Percentiles rank a stretch among this genome's conserved stretches.
These are phyloP conservation scores for Xestoiulus laeticollis DNA, from an alignment of 2,888 invertebrate genomes.

Conservation along the genomic window DNA sequence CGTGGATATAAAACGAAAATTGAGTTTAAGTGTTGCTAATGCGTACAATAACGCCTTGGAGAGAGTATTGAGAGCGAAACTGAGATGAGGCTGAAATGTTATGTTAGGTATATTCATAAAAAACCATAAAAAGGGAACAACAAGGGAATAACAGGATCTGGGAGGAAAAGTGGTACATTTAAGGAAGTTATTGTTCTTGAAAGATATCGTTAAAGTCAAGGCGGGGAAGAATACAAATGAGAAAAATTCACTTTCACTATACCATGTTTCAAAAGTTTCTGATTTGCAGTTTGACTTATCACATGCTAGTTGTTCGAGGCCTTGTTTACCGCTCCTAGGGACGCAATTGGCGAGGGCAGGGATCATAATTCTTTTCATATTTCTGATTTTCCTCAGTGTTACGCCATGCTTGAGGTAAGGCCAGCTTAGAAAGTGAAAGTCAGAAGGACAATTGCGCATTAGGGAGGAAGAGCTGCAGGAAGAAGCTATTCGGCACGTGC, in stretches of 20 bases:
- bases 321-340: background rate
- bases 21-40: conserved; percentile 30
- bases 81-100: background rate
- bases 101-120: background rate
- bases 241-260: background rate
- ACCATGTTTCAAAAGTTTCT: background rate
- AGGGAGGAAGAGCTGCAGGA: background rate
- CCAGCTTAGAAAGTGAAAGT: conserved; percentile 39
- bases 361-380: conserved; percentile 24
- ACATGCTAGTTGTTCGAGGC: background rate
- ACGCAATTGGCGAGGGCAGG: conserved; percentile 8
- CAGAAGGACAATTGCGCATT: conserved; percentile 31
- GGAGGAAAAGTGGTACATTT: background rate
- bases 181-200: conserved; percentile 23
- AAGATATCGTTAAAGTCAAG: background rate
- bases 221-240: conserved; percentile 31
- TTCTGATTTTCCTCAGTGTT: background rate
- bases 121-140: background rate
- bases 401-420: background rate
- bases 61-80: conserved; percentile 10
- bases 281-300: conserved; percentile 15
- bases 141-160: background rate
- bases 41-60: background rate
- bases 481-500: background rate
- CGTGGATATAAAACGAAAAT: conserved; percentile 10